Conservation (phyloP, 2,888 invertebrate species). For the Cephus nigrinus region DNA sequence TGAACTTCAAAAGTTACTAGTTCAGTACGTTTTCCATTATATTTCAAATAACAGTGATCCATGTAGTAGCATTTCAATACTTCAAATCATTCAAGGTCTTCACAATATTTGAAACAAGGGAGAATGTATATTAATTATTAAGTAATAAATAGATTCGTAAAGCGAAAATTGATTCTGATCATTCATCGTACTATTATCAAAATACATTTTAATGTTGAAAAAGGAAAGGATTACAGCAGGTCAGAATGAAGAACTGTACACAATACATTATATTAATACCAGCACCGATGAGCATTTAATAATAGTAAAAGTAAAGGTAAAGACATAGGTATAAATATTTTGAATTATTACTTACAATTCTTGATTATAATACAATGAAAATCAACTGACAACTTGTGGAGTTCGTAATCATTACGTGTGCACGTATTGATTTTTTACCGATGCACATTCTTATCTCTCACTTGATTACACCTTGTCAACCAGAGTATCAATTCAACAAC, state of each 20-base stretch:
- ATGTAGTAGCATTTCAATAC: neutral
- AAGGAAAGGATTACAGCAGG: neutral
- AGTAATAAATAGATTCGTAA: conserved; percentile 19
- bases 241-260: neutral
- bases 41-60: neutral
- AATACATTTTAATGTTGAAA: neutral
- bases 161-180: neutral
- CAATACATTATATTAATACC: conserved; percentile 40
- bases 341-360: conserved; percentile 49
- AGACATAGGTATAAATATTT: conserved; percentile 50
- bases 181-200: neutral
- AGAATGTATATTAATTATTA: conserved; percentile 12
- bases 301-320: conserved; percentile 47
- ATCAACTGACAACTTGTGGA: conserved; percentile 15
- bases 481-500: neutral
- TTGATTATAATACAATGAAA: conserved; percentile 41
- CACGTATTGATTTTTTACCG: neutral
- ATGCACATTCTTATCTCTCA: neutral
- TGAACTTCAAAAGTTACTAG: neutral
- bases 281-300: conserved; percentile 65
- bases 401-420: neutral
- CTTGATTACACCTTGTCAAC: neutral
- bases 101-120: neutral
- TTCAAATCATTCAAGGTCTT: neutral
- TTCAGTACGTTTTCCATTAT: neutral